A percentile compares a stretch with the other conserved stretches of the same genome.
These are phyloP conservation scores for Tortricodes alternella DNA, from an alignment of 2,888 invertebrate genomes.

Conservation along the genomic window DNA sequence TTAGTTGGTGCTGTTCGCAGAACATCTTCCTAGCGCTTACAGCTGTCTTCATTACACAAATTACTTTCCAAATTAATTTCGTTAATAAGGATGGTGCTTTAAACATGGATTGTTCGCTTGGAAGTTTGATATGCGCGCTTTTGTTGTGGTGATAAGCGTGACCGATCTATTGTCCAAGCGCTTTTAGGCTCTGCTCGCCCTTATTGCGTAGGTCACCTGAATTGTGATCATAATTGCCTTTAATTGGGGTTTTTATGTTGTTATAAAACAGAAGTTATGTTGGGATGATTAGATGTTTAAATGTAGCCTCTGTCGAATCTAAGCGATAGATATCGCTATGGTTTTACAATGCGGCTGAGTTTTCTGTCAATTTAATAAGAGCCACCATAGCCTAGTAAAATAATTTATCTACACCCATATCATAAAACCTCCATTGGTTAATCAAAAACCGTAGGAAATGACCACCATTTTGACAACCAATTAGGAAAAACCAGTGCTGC, in stretches of 20 bases:
- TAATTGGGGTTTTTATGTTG: neutral
- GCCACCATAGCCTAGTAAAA: too few species aligned
- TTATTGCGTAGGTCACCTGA: slow-evolving; percentile 12
- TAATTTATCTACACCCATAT: too few species aligned
- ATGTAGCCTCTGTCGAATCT: too few species aligned
- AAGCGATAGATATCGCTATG: too few species aligned
- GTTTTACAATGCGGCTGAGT: too few species aligned
- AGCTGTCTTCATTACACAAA: slow-evolving; percentile 60
- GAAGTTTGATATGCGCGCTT: slow-evolving; percentile 6
- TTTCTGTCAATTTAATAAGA: too few species aligned
- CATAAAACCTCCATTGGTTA: too few species aligned
- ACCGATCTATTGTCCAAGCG: neutral
- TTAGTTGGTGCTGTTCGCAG: slow-evolving; percentile 76
- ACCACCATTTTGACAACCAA: too few species aligned
- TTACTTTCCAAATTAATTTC: slow-evolving; percentile 60
- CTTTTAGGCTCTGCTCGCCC: slow-evolving; percentile 1
- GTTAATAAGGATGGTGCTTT: slow-evolving; percentile 46
- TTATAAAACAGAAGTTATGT: neutral
- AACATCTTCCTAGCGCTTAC: slow-evolving; percentile 58
- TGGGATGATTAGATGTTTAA: neutral
- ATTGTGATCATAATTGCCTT: neutral
- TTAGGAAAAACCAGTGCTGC: too few species aligned
- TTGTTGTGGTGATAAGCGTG: slow-evolving; percentile 8
- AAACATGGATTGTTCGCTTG: slow-evolving; percentile 28
- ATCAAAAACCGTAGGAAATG: too few species aligned